Percentiles rank a stretch among this genome's conserved stretches.
Conservation (phyloP, 2,113 vertebrate species). For the Indri indri region DNA sequence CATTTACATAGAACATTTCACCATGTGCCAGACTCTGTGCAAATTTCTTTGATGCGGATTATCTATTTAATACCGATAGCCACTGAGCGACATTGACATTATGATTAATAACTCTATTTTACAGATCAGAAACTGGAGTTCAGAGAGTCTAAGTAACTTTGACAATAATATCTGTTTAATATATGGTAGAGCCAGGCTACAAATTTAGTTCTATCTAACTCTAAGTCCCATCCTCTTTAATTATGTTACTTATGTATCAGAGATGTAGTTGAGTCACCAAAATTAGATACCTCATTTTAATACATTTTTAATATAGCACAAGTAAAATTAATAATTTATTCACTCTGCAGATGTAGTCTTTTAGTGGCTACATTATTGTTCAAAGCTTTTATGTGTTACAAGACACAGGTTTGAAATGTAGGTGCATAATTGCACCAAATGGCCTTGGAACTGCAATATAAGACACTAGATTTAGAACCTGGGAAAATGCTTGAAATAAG, state of each 20-base stretch:
- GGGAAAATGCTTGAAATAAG: constrained; percentile 1
- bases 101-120: neutral
- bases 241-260: neutral
- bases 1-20: neutral
- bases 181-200: neutral
- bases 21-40: neutral
- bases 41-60: neutral
- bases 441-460: constrained; percentile 15
- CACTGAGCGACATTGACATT: neutral
- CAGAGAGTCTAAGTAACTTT: neutral
- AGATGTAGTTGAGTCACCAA: neutral
- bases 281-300: constrained; percentile 28
- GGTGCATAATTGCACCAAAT: neutral
- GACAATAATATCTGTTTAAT: constrained; percentile 1
- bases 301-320: constrained; percentile 40
- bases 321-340: constrained; percentile 56
- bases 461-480: neutral
- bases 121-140: neutral
- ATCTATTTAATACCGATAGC: neutral
- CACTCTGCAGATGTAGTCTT: neutral
- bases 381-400: neutral
- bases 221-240: neutral
- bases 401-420: constrained; percentile 15
- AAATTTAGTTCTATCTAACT: neutral
- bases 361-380: constrained; percentile 20